Evolutionary conservation across 1,140 invertebrate species (phyloP).

Genomic region (Acyrthosiphon pisum): DNA sequence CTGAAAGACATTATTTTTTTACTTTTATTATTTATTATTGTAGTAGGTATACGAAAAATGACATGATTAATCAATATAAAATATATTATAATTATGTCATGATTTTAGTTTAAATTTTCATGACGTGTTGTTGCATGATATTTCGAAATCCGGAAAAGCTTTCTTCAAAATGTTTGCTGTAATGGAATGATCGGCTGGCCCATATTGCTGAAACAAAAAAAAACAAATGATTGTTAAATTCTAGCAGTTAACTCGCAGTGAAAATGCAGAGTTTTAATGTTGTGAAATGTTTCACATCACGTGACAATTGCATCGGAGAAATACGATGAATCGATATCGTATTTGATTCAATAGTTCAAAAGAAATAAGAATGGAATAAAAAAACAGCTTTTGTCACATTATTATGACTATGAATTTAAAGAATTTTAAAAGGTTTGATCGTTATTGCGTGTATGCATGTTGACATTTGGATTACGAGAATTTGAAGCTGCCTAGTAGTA

Average conservation of each 20-base stretch:
- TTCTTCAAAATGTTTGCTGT: neutral
- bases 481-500: neutral
- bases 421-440: neutral
- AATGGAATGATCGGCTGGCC: constrained; percentile 9
- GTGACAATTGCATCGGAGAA: neutral
- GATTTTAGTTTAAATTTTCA: neutral
- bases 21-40: constrained; percentile 10
- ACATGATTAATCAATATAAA: neutral
- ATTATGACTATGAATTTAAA: neutral
- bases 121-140: neutral
- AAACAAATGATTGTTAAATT: neutral
- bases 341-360: neutral
- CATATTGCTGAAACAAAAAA: constrained; percentile 41
- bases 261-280: neutral
- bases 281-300: neutral
- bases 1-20: neutral
- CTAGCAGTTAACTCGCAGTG: neutral
- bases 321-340: neutral
- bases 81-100: neutral
- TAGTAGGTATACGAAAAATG: neutral
- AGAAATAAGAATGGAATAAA: neutral
- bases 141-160: neutral
- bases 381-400: neutral
- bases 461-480: neutral
- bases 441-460: neutral